Evolutionary conservation across 2,888 invertebrate species (phyloP), one percentile per base, ranked within the genome.

Genomic region (Oeneis ivallda): DNA sequence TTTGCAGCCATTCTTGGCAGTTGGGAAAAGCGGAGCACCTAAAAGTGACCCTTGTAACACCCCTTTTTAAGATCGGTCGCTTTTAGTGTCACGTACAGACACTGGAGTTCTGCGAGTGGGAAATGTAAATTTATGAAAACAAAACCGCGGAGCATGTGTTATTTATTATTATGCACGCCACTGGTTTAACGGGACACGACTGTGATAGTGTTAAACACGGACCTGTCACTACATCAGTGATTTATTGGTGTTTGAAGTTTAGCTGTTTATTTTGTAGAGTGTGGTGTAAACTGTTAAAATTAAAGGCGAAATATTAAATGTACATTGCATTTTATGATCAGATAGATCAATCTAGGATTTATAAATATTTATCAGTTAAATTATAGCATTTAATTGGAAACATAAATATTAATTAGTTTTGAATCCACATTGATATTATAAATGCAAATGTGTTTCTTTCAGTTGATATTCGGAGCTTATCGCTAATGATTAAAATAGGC

Each of bases 1-100:
- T 80, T 75, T 78, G 80, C 79, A 83, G 83, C 79, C 80, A 79
- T 87, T 85, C 82, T 82, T 83, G 82, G 80, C 84, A 82, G 81
- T 78, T 75, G 77, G 73, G 71, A 81, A 83, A 83, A 83, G 60
- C 52, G 75, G 78, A 78, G 83, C 81, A 79, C 79, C 82, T 77
- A 81, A 81, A 77, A 87, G 83, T 84, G 86, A 85, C 86, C 87
- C 86, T 89, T 85, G 83, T 77, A 82, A 78, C 76, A 84, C 84
- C 82, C 83, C 76, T 70, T 70, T 72, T 72, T 73, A 74, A 82
- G 84, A 83, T 84, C 81, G 82, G 81, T 83, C 75, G 87, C 85
- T 86, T 87, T 87, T 82, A 85, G 81, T 82, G 86, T 78, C 83
- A 82, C 80, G 79, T 74, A 62, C 66, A 68, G 45, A 54, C 52